Conservation (phyloP, 2,113 vertebrate genomes). For the Hippocampus comes region DNA sequence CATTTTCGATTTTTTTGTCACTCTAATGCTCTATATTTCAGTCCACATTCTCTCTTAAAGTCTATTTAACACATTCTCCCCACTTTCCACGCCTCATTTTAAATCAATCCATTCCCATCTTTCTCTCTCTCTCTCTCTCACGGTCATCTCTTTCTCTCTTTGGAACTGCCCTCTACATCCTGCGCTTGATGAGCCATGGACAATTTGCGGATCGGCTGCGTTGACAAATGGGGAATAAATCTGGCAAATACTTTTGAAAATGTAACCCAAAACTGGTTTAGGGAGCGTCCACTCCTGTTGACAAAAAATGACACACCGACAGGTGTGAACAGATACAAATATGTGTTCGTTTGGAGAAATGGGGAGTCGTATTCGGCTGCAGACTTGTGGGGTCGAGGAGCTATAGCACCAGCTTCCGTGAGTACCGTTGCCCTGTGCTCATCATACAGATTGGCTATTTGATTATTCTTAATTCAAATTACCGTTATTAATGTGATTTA, state of each 20-base stretch:
- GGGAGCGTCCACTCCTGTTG: constrained; percentile 1
- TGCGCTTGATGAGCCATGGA: constrained; percentile 31
- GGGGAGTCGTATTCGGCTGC: constrained; percentile 2
- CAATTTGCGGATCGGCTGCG: constrained; percentile 43
- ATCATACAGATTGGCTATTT: constrained; percentile 11
- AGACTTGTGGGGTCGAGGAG: constrained; percentile 1
- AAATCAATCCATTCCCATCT: constrained; percentile 46
- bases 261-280: constrained; percentile 40
- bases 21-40: constrained; percentile 4
- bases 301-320: constrained; percentile 8
- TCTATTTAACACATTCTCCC: constrained; percentile 34
- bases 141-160: constrained; percentile 19
- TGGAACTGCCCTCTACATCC: constrained; percentile 3
- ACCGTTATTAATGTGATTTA: constrained; percentile 14
- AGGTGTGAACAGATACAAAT: constrained; percentile 10
- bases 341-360: background rate
- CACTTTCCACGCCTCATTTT: constrained; percentile 35
- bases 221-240: constrained; percentile 52
- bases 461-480: constrained; percentile 15
- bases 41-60: constrained; percentile 9
- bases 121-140: constrained; percentile 11
- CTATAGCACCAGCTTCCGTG: background rate
- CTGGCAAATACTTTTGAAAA: constrained; percentile 30
- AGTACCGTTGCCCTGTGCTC: constrained; percentile 8
- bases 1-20: background rate